A percentile compares a stretch with the other conserved stretches of the same genome.
Conservation (phyloP, 1,140 invertebrate genomes). For the Littorina saxatilis region DNA sequence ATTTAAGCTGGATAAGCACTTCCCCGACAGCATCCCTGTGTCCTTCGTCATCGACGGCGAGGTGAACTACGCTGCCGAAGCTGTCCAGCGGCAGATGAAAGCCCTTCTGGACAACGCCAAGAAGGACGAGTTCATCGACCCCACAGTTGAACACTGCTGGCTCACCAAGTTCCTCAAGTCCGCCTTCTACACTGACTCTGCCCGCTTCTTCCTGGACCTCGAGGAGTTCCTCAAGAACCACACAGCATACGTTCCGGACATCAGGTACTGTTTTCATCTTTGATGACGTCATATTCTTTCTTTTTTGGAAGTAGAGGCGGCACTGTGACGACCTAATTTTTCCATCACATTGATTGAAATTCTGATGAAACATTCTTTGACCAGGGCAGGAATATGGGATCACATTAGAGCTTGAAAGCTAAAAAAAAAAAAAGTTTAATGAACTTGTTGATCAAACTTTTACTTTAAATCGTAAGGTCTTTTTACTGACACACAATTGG, state of each 20-base stretch:
- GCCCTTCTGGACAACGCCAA: slow-evolving; percentile 26
- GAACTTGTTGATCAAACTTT: too few relatives aligned
- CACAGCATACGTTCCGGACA: slow-evolving; percentile 74
- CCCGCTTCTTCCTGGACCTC: slow-evolving; percentile 70
- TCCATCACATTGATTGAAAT: too few relatives aligned
- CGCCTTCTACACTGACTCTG: slow-evolving; percentile 20
- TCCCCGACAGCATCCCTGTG: slow-evolving; percentile 32
- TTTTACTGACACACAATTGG: too few relatives aligned
- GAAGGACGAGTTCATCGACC: slow-evolving; percentile 28
- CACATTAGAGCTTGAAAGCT: too few relatives aligned
- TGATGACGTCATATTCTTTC: too few relatives aligned
- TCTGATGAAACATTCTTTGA: too few relatives aligned
- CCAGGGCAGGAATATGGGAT: too few relatives aligned
- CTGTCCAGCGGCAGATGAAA: slow-evolving; percentile 12
- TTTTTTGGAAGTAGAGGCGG: too few relatives aligned
- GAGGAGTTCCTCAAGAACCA: slow-evolving; percentile 77
- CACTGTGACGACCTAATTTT: too few relatives aligned
- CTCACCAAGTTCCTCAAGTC: slow-evolving; percentile 13
- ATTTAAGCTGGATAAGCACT: slow-evolving; percentile 40
- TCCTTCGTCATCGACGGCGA: slow-evolving; percentile 36
- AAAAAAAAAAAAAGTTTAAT: too few relatives aligned
- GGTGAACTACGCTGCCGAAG: slow-evolving; percentile 18
- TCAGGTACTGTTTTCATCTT: too few relatives aligned
- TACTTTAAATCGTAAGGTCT: too few relatives aligned
- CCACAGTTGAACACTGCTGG: slow-evolving; percentile 40